Evolutionary conservation across 2,797 vertebrate genomes (phyloP).

Genomic region (Podarcis siculus): DNA sequence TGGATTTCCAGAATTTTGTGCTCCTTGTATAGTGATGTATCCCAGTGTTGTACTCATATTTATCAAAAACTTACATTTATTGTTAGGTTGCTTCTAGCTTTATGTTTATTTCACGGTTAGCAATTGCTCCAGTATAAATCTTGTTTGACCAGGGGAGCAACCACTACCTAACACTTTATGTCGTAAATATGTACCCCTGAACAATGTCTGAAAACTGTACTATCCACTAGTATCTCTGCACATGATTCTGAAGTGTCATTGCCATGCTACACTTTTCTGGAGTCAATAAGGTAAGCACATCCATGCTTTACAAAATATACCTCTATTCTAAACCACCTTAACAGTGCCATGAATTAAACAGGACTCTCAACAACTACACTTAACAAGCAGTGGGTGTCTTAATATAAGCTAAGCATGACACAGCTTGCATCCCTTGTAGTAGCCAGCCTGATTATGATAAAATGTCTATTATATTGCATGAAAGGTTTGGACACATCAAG

Average conservation of each 20-base stretch:
- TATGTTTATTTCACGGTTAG: conserved; percentile 13
- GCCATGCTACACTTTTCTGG: not conserved
- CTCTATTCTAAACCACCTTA: not conserved
- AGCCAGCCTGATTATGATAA: not conserved
- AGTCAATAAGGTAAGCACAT: not conserved
- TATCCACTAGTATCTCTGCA: not conserved
- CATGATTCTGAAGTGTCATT: not conserved
- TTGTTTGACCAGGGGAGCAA: not conserved
- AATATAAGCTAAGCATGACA: not conserved
- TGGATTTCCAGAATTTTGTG: conserved; percentile 33
- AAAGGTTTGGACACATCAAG: no score
- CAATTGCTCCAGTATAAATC: not conserved
- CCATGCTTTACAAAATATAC: not conserved
- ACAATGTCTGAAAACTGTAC: not conserved
- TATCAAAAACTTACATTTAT: conserved; percentile 47
- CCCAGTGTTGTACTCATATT: conserved; percentile 28
- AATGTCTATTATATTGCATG: not conserved
- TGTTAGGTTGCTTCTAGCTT: conserved; percentile 6
- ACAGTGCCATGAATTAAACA: not conserved
- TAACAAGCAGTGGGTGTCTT: not conserved
- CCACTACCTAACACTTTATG: not conserved
- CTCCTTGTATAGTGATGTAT: conserved; percentile 35
- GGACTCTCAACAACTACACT: not conserved
- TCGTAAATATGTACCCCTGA: not conserved
- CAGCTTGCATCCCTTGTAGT: not conserved